Evolutionary conservation across 2,888 invertebrate genomes (phyloP), one percentile per base, ranked within the genome.

Genomic region (Ceriagrion tenellum): DNA sequence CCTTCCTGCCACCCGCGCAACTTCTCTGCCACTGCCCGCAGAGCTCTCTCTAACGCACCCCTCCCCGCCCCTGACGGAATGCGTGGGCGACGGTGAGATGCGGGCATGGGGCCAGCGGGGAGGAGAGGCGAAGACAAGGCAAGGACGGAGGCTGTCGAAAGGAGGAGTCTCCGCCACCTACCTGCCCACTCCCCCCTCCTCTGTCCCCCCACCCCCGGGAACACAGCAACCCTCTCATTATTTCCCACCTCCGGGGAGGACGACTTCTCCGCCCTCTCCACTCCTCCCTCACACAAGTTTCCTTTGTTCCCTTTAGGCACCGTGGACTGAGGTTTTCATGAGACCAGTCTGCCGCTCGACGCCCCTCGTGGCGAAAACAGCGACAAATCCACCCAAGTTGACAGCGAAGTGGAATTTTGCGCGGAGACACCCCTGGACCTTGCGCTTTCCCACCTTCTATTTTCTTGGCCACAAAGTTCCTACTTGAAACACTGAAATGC

Each of bases 111-210:
- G 63, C 93, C 93, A 81, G 81, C n/a, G n/a, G 13, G 81, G 81
- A 74, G 18, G 40, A 63, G 40, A 63, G 69, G 93, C 93, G 93
- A 93, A 63, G 93, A 93, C 93, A 93, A 93, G 69, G 69, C 93
- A 93, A 93, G 93, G 93, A 63, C 93, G 93, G 47, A 69, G 30
- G 30, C 81, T 81, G 81, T 81, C 81, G 81, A 81, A 81, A 81
- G 81, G 81, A 81, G 81, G 35, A 81, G 35, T 81, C 81, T 81
- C 81, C 81, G 81, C 81, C 81, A 81, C 81, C 81, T 23, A 12
- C 35, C 81, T 23, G 4, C 12, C 2, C 35, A 30, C 18, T 16
- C 35, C 35, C 81, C 69, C 4, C 35, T 13, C 81, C 81, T 35
- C 16, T n/a, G 12, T 63, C 35, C 63, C 55, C 56, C 90, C 90